These are phyloP conservation scores for Crotalus horridus DNA, from an alignment of 2,113 vertebrate species.

Conservation along the genomic window DNA sequence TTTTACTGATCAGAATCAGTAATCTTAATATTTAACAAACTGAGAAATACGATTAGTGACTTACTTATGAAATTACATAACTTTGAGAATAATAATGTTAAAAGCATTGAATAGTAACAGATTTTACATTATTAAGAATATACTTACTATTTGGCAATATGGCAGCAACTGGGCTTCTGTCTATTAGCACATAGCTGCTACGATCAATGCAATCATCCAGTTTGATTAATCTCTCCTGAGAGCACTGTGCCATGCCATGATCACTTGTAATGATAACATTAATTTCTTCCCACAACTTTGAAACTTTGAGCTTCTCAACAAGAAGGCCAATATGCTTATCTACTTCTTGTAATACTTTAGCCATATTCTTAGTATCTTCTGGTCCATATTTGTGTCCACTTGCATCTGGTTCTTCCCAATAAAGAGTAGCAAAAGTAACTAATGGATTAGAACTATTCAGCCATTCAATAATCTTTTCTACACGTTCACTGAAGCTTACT, in stretches of 20 bases:
- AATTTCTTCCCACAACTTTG: constrained; percentile 81
- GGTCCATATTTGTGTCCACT: constrained; percentile 87
- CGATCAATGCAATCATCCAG: constrained; percentile 78
- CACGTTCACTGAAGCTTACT: constrained; percentile 76
- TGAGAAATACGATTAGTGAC: not conserved
- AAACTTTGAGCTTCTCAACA: constrained; percentile 70
- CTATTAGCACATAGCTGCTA: constrained; percentile 77
- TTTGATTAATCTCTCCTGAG: constrained; percentile 76
- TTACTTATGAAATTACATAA: not conserved
- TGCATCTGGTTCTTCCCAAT: constrained; percentile 91
- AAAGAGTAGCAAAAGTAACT: constrained; percentile 82
- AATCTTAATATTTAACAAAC: not conserved
- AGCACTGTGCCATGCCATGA: constrained; percentile 95
- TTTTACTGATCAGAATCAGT: not conserved
- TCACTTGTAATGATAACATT: constrained; percentile 93
- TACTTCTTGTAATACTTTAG: constrained; percentile 73
- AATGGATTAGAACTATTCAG: constrained; percentile 67
- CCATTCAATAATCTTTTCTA: constrained; percentile 75
- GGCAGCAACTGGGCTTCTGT: constrained; percentile 79
- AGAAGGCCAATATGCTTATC: constrained; percentile 82
- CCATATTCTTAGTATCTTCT: constrained; percentile 76
- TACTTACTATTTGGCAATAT: constrained; percentile 82
- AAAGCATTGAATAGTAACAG: not conserved
- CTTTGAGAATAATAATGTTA: not conserved
- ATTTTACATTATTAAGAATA: not conserved